Evolutionary conservation across 2,888 invertebrate genomes (phyloP).

Genomic region (Mimumesa dahlbomi): DNA sequence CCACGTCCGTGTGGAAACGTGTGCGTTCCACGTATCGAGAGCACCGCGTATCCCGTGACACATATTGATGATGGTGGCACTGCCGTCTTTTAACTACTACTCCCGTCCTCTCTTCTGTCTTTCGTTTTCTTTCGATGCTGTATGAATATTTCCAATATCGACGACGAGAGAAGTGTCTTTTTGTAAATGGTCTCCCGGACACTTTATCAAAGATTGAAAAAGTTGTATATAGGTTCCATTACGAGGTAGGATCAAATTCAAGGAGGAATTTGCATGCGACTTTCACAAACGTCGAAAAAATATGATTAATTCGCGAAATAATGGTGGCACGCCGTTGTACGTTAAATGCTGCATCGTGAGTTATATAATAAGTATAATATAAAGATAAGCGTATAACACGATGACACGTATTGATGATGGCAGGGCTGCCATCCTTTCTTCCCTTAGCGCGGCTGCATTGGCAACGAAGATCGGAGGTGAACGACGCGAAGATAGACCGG

Average conservation of each 20-base stretch:
- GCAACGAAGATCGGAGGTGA: constrained; percentile 54
- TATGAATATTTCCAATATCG: constrained; percentile 46
- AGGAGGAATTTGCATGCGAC: constrained; percentile 46
- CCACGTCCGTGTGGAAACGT: constrained; percentile 26
- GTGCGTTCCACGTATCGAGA: constrained; percentile 46
- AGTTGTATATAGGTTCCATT: no score
- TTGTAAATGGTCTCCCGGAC: no score
- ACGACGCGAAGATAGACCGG: constrained; percentile 43
- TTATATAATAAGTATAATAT: constrained; percentile 39
- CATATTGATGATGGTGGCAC: constrained; percentile 75
- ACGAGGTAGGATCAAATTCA: no score
- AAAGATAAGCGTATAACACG: constrained; percentile 65
- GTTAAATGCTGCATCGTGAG: constrained; percentile 37
- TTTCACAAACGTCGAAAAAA: constrained; percentile 1
- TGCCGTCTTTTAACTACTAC: constrained; percentile 72
- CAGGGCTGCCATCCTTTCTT: constrained; percentile 73
- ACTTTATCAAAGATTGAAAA: no score
- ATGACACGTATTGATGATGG: constrained; percentile 80
- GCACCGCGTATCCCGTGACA: constrained; percentile 72
- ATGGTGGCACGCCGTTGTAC: constrained; percentile 26
- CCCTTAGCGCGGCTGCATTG: constrained; percentile 37
- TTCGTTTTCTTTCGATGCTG: constrained; percentile 14
- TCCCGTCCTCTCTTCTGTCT: constrained; percentile 19
- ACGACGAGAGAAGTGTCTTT: no score
- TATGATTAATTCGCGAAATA: constrained; percentile 52